These are phyloP conservation scores for Furcifer pardalis DNA, from an alignment of 2,797 vertebrate species.

Conservation along the genomic window DNA sequence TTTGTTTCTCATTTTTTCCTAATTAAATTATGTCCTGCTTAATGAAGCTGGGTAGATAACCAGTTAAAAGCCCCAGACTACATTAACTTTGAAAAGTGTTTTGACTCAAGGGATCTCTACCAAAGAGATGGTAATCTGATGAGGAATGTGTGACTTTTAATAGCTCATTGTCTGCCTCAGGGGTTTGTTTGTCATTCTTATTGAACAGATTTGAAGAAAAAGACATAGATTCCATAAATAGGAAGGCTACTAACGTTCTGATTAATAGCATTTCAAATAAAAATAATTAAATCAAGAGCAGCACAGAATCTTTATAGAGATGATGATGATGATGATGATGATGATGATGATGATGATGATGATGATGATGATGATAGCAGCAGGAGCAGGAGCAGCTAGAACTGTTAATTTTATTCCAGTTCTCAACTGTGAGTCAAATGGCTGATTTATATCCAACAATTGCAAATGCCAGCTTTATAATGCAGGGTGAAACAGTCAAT, in stretches of 20 bases:
- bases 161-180: conserved; percentile 2
- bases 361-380: too few species aligned
- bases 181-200: not conserved
- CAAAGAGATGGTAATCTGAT: conserved; percentile 48
- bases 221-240: not conserved
- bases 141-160: conserved; percentile 14
- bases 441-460: too few species aligned
- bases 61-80: conserved; percentile 50
- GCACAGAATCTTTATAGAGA: conserved; percentile 11
- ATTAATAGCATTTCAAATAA: not conserved
- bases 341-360: too few species aligned
- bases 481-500: too few species aligned
- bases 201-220: not conserved
- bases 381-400: too few species aligned
- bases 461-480: too few species aligned
- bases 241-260: not conserved
- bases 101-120: conserved; percentile 5
- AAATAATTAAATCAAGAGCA: conserved; percentile 24
- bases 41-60: conserved; percentile 46
- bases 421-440: too few species aligned
- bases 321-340: too few species aligned
- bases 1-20: conserved; percentile 38
- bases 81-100: conserved; percentile 45
- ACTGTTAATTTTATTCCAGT: too few species aligned
- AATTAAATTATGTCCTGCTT: conserved; percentile 57